Base-by-base conservation (phyloP, 2,113 vertebrate genomes). In the Eleginops maclovinus region DNA sequence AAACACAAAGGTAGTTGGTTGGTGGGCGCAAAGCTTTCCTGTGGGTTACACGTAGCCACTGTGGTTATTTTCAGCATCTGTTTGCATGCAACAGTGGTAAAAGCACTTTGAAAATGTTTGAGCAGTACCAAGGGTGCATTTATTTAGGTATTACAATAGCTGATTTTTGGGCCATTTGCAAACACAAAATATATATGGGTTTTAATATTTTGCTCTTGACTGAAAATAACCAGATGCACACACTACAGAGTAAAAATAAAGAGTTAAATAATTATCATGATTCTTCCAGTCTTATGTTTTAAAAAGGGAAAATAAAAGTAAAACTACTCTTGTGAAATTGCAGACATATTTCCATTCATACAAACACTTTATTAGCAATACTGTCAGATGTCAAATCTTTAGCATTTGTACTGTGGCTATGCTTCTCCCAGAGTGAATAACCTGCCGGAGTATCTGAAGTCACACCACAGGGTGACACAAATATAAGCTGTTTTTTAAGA, bases 31-130 rank as follows among this genome's bases (percentile, higher is more conserved):
- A 50, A 53, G 66, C 54, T 31, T 63, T 62, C 24, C 63, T 84
- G 66, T 72, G 79, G 77, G 81, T 66, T 49, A 68, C 24, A n/a
- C 0, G 2, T 41, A 46, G 16, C 4, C 21, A 19, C 31, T 64
- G 50, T 58, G 49, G 77, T 83, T 82, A 77, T 83, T 79, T 77
- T 63, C 10, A 36, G 58, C 49, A 51, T 71, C 64, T 16, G 14
- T 67, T 26, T 60, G 17, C 62, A 21, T 24, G 40, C 24, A 64
- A 16, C 31, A 36, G 55, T 5, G 22, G 53, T 19, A 16, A 53
- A 77, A 61, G 26, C 46, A 15, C 6, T 40, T 68, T 31, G n/a
- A 53, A 56, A 59, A 49, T 46, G 17, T 49, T 43, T 36, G 5
- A 53, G 3, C 12, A 17, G 59, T 5, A 44, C 17, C 11, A 26